phyloP scores from a whole-genome alignment of 2,113 vertebrate genomes.

The Antennarius striatus region DNA sequence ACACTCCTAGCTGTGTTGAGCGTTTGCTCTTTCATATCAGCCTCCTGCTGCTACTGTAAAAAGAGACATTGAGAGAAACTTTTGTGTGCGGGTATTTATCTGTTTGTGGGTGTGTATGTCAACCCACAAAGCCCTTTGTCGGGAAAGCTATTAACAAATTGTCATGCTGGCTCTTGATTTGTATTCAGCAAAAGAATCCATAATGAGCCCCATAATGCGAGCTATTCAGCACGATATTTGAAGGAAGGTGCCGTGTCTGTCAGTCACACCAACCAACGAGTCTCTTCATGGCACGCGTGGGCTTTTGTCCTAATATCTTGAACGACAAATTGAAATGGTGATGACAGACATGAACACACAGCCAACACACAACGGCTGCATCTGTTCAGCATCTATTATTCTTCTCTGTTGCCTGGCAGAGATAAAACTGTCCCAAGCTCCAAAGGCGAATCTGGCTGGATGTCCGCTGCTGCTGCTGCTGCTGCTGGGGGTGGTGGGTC shows the following conservation, averaged over 20 bases:
- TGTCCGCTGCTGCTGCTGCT: conserved; percentile 27
- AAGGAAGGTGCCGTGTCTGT: conserved; percentile 46
- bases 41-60: conserved; percentile 64
- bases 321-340: conserved; percentile 37
- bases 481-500: conserved; percentile 36
- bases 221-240: conserved; percentile 49
- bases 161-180: conserved; percentile 66
- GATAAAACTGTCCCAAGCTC: conserved; percentile 3
- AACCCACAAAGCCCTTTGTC: conserved; percentile 45
- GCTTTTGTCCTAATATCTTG: conserved; percentile 51
- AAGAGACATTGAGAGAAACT: conserved; percentile 34
- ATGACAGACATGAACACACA: conserved; percentile 43
- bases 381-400: conserved; percentile 42
- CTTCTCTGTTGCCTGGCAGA: conserved; percentile 13
- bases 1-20: conserved; percentile 54
- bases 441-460: conserved; percentile 18
- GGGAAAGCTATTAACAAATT: conserved; percentile 58
- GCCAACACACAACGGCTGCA: conserved; percentile 28
- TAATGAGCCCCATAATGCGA: conserved; percentile 59
- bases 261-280: conserved; percentile 47
- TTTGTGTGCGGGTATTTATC: conserved; percentile 25
- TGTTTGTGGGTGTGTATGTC: conserved; percentile 34
- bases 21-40: conserved; percentile 57
- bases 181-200: conserved; percentile 54
- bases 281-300: conserved; percentile 30